Evolutionary conservation across 2,797 vertebrate species (phyloP), one percentile per base, ranked within the genome.

Genomic region (Thamnophis elegans): DNA sequence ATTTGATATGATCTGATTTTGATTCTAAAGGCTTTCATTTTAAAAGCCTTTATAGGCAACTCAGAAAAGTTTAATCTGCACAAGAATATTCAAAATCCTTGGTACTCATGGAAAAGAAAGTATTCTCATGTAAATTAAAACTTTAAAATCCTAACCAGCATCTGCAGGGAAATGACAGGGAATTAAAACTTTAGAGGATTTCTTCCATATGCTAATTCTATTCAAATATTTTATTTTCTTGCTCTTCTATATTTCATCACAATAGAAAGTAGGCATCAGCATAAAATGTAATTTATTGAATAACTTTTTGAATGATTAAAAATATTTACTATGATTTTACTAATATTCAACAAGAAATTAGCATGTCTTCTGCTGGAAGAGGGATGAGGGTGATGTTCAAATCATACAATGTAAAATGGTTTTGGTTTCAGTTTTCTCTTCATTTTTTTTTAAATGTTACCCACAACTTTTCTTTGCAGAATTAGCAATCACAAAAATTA

Each of bases 81-180:
- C 86, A 92, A 93, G 95, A 97, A 92, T 96, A 94, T 97, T 96
- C 94, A 96, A 62, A 90, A 90, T 96, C 91, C 92, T 91, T 94
- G 93, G 94, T 94, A 95, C 93, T 78, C 58, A 95, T 90, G 58
- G 42, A 56, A 25, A 95, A 94, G 85, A 96, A 97, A 96, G n/a
- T n/a, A 96, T 97, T 97, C 95, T 97, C 95, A 97, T 97, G 95
- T 97, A 97, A 97, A 96, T 97, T 93, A 96, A 94, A 97, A 95
- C 95, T 95, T 95, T 96, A 92, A 96, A 97, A 97, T 97, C 96
- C 96, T 94, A 93, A 95, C 91, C 93, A 96, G 91, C 93, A 94
- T 94, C 94, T 97, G 95, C 94, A 97, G 95, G 92, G 89, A 96
- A 97, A 96, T 96, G 91, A 96, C 93, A 94, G 47, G 89, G 92